Percentiles rank a stretch among this genome's conserved stretches.
phyloP scores from a whole-genome alignment of 2,113 vertebrate genomes.

The Limnothrissa miodon region DNA sequence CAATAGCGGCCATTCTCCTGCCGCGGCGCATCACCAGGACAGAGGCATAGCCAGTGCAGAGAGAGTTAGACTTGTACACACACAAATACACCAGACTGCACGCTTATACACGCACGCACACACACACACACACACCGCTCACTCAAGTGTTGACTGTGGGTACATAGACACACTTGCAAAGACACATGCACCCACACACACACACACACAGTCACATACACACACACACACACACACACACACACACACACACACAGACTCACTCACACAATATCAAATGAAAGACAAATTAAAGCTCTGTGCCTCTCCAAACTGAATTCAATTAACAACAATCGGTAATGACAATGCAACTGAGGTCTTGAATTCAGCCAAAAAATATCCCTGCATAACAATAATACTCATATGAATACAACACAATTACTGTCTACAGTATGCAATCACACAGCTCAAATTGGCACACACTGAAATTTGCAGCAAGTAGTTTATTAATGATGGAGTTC shows the following conservation, averaged over 20 bases:
- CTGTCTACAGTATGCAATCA: too few species aligned
- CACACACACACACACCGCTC: background rate
- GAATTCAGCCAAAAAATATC: background rate
- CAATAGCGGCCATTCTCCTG: background rate
- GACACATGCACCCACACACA: background rate
- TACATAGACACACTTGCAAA: background rate
- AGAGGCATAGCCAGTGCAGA: background rate
- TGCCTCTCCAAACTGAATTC: background rate
- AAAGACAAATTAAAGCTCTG: too few species aligned
- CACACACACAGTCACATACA: background rate
- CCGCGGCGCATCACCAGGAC: background rate
- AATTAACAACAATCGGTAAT: background rate
- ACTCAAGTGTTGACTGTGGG: too few species aligned
- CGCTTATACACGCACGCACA: background rate
- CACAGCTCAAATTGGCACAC: background rate
- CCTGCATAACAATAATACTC: background rate
- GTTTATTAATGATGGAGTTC: background rate
- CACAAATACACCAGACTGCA: background rate
- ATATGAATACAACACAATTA: background rate
- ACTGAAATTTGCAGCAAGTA: background rate
- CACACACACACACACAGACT: background rate
- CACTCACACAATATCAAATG: background rate
- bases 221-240: background rate
- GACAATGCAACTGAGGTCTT: background rate
- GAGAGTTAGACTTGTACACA: constrained; percentile 18